Base-by-base conservation (phyloP, 2,797 vertebrate species). In the Hapalemur alaotrensis region DNA sequence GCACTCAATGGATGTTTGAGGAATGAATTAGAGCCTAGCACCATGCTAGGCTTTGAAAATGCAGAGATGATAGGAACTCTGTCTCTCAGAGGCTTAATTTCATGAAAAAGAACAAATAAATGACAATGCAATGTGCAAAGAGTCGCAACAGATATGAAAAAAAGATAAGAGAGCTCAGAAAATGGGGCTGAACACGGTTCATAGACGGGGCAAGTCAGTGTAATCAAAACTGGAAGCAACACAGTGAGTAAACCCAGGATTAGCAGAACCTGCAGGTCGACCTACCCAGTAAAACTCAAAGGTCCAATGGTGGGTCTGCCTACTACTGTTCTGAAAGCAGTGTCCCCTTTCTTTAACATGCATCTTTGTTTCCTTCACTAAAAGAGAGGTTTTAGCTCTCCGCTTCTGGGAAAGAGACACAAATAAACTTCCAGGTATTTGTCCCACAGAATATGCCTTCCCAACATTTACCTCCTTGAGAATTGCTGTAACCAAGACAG, bases 1-100 rank as follows among this genome's bases (percentile, higher is more conserved):
- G 23, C 43, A 20, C 46, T 25, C 35, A 7, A 0, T 17, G 35
- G 32, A 52, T 4, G 1, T 28, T 32, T 8, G 28, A 28, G 54
- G 32, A 48, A 4, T 38, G 14, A 76, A 25, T 46, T 6, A n/a
- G 52, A 12, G 43, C 78, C n/a, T 5, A 43, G 41, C 25, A 35
- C n/a, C 13, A 1, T 14, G 52, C 30, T 1, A 1, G 59, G 61
- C 32, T 5, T 8, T 25, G 46, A 63, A n/a, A 54, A 46, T 32
- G 35, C 23, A 48, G 63, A 32, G 23, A 12, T 1, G 20, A n/a
- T 4, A 3, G 65, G 70, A 50, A 7, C 18, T 72, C 72, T 32
- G 8, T 30, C 35, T 57, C 32, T 9, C 30, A 18, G 32, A 14
- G 25, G 28, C 65, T 85, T 3, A 5, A n/a, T 28, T n/a, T 22